Evolutionary conservation across 2,888 invertebrate species (phyloP).

Genomic region (Pristionchus mayeri): DNA sequence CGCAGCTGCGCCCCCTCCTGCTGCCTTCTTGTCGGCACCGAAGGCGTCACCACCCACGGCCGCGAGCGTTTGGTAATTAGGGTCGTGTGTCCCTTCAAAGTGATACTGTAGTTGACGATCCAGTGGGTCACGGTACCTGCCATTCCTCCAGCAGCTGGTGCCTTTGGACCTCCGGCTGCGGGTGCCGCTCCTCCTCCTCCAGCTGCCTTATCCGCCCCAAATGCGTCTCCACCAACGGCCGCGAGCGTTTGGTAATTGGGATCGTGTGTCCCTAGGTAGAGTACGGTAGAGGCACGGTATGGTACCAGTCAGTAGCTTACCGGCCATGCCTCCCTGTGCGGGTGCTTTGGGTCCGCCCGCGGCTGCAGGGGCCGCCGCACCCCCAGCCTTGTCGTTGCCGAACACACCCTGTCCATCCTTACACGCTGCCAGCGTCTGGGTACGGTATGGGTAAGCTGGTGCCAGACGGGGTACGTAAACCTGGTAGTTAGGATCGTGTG

Average conservation of each 20-base stretch:
- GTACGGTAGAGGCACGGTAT: background rate
- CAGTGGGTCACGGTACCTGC: background rate
- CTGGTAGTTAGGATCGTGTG: slow-evolving; percentile 49
- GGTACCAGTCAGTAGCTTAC: background rate
- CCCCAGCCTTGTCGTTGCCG: background rate
- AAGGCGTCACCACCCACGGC: slow-evolving; percentile 35
- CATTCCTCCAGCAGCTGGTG: slow-evolving; percentile 11
- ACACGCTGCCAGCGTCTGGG: background rate
- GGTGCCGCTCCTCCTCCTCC: background rate
- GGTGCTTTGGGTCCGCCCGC: slow-evolving; percentile 12
- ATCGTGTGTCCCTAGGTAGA: slow-evolving; percentile 32
- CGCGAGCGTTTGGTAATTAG: slow-evolving; percentile 35
- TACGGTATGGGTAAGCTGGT: background rate
- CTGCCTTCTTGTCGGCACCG: slow-evolving; percentile 32
- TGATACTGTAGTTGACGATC: background rate
- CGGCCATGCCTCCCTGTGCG: background rate
- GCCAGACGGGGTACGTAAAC: no score
- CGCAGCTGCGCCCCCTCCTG: background rate
- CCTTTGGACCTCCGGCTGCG: slow-evolving; percentile 14
- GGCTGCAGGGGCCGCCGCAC: slow-evolving; percentile 8
- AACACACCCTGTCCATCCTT: background rate
- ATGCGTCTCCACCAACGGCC: slow-evolving; percentile 35
- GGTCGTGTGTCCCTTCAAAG: slow-evolving; percentile 17
- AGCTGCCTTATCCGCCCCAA: slow-evolving; percentile 42
- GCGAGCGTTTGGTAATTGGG: slow-evolving; percentile 44